Conservation (phyloP, 1,140 invertebrate species). For the Drusus annulatus region DNA sequence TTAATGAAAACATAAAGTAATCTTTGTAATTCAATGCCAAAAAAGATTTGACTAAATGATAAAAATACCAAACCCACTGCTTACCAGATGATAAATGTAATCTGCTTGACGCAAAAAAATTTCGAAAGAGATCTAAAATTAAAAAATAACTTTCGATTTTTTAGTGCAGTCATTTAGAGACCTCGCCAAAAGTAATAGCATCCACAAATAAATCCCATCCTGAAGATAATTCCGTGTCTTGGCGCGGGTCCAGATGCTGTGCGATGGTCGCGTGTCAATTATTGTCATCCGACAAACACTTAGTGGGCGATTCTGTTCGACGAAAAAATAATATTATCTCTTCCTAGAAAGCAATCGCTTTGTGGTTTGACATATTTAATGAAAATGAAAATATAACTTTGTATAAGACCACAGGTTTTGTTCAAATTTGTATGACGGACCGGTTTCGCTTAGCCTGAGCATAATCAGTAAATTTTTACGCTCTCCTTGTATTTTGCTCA, state of each 20-base stretch:
- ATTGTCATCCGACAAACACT: background rate
- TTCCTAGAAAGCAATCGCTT: too few relatives aligned
- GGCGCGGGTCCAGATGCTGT: background rate
- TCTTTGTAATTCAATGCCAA: background rate
- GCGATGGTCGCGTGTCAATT: background rate
- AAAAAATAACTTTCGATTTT: constrained; percentile 21
- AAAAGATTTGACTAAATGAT: background rate
- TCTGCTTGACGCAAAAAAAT: background rate
- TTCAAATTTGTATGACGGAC: too few relatives aligned
- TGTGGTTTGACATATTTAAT: too few relatives aligned
- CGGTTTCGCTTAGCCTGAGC: too few relatives aligned
- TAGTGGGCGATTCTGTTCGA: background rate
- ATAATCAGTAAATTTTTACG: too few relatives aligned
- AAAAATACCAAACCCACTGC: background rate
- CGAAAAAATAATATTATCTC: background rate
- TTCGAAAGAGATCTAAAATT: background rate
- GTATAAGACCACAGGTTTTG: too few relatives aligned
- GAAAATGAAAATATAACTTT: too few relatives aligned
- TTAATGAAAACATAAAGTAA: too few relatives aligned
- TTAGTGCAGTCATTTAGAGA: background rate
- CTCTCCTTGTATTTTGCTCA: too few relatives aligned
- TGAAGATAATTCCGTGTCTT: constrained; percentile 7
- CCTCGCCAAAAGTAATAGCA: background rate
- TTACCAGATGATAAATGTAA: background rate
- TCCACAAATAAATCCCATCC: constrained; percentile 1